Evolutionary conservation across 2,797 vertebrate genomes (phyloP), one percentile per base, ranked within the genome.

Genomic region (Arnoldichthys spilopterus): DNA sequence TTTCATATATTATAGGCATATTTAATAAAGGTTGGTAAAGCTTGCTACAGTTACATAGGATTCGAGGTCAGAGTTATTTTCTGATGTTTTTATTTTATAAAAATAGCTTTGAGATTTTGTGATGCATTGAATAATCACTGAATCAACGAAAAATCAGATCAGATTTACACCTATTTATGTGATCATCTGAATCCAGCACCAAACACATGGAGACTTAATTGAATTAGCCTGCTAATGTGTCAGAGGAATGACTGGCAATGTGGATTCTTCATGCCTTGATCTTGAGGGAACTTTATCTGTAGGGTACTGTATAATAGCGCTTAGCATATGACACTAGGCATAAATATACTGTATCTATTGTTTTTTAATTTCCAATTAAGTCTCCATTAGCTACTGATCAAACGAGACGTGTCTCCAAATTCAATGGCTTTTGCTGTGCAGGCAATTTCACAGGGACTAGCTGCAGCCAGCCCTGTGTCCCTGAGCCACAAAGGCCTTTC

Each of bases 401-500:
- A 89, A 88, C 77, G 76, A 82, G 90, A 92, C 85, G 83, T 88
- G 90, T 76, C 76, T 67, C 85, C 84, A 90, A 90, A 90, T 91
- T 40, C 87, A 93, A 89, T 86, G 87, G 88, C 89, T 92, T 93
- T 92, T 91, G 91, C 91, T 91, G 89, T 83, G 88, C 79, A 26
- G 88, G 89, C 91, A 87, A 89, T 94, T 94, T 93, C 89, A 91
- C 90, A 90, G 88, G 82, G 86, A 83, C 89, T 89, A 86, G 88
- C 87, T 89, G 90, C 92, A 89, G 91, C 92, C 91, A 92, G 90
- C 84, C 90, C 85, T 90, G 88, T 81, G 91, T 90, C 90, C 87
- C 83, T 2, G 75, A 88, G 84, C 87, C 88, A 95, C 94, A 95
- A 95, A 94, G 92, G 86, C 89, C 90, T 93, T 94, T 94, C 93